Conservation (phyloP, 2,797 vertebrate genomes). For the Tangara arthus region DNA sequence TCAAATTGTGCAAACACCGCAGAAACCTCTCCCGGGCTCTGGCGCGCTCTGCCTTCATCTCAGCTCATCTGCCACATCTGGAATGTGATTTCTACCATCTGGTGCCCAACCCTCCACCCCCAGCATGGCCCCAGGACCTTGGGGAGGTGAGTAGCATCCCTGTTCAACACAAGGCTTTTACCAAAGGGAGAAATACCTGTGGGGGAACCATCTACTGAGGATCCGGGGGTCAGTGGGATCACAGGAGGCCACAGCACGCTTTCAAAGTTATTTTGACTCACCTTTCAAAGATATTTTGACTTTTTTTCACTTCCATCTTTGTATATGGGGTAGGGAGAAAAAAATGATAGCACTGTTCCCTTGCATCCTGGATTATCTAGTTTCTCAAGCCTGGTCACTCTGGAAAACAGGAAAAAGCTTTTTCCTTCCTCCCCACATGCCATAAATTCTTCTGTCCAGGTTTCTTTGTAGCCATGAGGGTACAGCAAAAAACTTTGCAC, state of each 20-base stretch:
- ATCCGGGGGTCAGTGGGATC: neutral
- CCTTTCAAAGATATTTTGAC: neutral
- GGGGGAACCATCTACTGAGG: neutral
- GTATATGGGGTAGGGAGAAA: neutral
- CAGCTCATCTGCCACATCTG: slow-evolving; percentile 6
- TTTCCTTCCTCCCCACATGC: neutral
- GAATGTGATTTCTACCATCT: neutral
- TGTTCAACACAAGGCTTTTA: neutral
- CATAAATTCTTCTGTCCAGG: neutral
- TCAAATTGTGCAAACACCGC: slow-evolving; percentile 41
- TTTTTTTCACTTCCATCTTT: neutral
- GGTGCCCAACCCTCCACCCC: neutral
- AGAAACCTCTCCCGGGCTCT: slow-evolving; percentile 31
- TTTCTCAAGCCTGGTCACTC: neutral
- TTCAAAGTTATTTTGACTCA: neutral
- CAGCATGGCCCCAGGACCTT: neutral
- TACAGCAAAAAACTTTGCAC: neutral
- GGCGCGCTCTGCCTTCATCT: neutral
- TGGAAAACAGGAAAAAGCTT: neutral
- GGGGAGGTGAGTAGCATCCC: neutral
- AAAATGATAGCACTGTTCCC: neutral
- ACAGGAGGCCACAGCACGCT: neutral
- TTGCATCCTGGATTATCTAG: neutral
- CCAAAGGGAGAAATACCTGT: neutral
- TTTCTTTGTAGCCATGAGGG: neutral